Evolutionary conservation across 2,113 vertebrate species (phyloP).

Genomic region (Eudyptes chrysolophus): DNA sequence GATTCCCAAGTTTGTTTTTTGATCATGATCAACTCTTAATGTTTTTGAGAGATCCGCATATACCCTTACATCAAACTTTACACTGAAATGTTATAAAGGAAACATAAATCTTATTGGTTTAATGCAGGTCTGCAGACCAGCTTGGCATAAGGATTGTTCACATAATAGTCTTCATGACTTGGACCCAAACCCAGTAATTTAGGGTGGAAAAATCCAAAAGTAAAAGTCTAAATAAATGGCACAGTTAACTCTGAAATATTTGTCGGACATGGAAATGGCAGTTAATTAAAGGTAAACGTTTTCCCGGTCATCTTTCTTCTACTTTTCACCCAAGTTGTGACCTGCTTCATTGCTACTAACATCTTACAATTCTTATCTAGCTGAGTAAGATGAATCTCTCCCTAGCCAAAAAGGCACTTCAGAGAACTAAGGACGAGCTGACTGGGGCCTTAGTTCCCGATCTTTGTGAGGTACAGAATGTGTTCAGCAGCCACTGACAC

Average conservation of each 20-base stretch:
- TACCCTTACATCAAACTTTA: background rate
- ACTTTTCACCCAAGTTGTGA: background rate
- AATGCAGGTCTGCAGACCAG: background rate
- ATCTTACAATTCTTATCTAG: background rate
- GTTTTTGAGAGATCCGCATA: background rate
- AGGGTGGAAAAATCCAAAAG: background rate
- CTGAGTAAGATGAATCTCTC: background rate
- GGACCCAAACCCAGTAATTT: background rate
- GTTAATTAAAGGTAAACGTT: background rate
- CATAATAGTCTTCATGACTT: background rate
- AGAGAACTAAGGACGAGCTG: background rate
- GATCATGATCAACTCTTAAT: background rate
- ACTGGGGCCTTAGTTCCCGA: background rate
- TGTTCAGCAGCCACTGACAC: background rate
- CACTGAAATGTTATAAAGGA: background rate
- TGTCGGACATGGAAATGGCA: background rate
- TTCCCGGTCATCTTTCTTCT: background rate
- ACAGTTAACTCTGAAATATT: background rate
- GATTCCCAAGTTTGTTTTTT: background rate
- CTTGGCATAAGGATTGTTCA: background rate
- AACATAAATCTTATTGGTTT: background rate
- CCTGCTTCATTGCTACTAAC: background rate
- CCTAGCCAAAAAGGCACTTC: background rate
- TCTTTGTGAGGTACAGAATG: background rate
- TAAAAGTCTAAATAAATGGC: background rate